phyloP scores from a whole-genome alignment of 2,888 invertebrate species.

The Dryobotodes eremita region DNA sequence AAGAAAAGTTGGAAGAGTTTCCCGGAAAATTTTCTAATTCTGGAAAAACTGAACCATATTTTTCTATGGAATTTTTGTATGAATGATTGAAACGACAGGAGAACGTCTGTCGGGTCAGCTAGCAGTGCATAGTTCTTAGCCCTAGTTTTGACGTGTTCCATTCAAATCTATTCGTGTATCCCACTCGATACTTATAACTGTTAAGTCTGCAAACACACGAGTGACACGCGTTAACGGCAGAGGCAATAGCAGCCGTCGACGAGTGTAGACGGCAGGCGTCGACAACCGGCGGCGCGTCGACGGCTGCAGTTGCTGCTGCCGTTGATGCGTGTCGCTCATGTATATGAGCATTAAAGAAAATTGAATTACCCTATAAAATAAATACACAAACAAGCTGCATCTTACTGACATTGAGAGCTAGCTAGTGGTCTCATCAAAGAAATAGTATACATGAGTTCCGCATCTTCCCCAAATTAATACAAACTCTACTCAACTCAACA shows the following conservation, averaged over 20 bases:
- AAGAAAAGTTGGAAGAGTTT: background rate
- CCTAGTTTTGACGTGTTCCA: background rate
- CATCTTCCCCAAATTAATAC: slow-evolving; percentile 44
- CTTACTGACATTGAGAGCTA: background rate
- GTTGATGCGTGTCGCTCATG: background rate
- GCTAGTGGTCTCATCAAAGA: slow-evolving; percentile 25
- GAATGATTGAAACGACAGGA: background rate
- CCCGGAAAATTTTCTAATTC: background rate
- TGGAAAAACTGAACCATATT: background rate
- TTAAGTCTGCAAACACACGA: background rate
- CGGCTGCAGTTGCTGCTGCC: background rate
- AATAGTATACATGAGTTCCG: slow-evolving; percentile 39
- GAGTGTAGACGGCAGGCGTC: background rate
- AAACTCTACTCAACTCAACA: slow-evolving; percentile 35
- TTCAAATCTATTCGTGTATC: background rate
- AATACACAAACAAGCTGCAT: slow-evolving; percentile 6
- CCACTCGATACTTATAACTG: too few species aligned
- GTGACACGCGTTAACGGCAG: background rate
- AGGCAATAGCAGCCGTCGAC: background rate
- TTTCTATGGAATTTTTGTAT: background rate
- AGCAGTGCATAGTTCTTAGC: background rate
- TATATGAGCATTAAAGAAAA: background rate
- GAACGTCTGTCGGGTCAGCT: background rate
- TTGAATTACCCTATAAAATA: background rate
- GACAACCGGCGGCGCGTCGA: background rate